Evolutionary conservation across 2,113 vertebrate species (phyloP).

Genomic region (Elephantulus edwardii): DNA sequence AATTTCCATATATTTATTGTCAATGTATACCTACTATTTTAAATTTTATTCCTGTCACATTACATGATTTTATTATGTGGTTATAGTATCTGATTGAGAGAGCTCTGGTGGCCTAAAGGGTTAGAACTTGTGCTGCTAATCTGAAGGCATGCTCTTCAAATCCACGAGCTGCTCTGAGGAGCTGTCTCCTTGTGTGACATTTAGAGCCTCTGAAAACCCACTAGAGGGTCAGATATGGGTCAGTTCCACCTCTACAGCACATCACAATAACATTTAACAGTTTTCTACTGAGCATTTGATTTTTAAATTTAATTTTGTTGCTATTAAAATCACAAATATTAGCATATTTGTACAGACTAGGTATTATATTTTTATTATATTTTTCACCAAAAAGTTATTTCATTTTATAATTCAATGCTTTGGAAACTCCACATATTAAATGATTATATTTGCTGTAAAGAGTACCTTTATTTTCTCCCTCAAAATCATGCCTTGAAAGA

Average conservation of each 20-base stretch:
- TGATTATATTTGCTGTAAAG: conserved; percentile 2
- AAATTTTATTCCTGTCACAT: conserved; percentile 34
- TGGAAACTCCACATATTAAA: not conserved
- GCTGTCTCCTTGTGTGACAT: too few species aligned
- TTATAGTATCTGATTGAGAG: not conserved
- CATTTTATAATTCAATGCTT: conserved; percentile 4
- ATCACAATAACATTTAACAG: not conserved
- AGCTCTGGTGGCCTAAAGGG: too few species aligned
- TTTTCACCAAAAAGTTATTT: conserved; percentile 44
- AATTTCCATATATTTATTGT: conserved; percentile 36
- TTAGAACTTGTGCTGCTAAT: too few species aligned
- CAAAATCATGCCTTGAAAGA: not conserved
- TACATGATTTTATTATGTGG: conserved; percentile 10
- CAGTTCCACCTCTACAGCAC: too few species aligned
- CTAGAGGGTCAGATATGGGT: too few species aligned
- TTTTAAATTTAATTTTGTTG: conserved; percentile 46
- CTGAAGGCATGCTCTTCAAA: too few species aligned
- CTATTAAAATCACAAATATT: conserved; percentile 11
- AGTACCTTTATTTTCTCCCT: not conserved
- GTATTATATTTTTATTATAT: not conserved
- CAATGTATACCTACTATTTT: conserved; percentile 13
- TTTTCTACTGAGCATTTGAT: conserved; percentile 7
- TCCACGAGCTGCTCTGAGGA: too few species aligned
- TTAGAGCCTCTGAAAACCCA: too few species aligned
- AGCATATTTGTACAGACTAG: not conserved